Conservation (phyloP, 1,140 invertebrate genomes). For the Chironomus tepperi region DNA sequence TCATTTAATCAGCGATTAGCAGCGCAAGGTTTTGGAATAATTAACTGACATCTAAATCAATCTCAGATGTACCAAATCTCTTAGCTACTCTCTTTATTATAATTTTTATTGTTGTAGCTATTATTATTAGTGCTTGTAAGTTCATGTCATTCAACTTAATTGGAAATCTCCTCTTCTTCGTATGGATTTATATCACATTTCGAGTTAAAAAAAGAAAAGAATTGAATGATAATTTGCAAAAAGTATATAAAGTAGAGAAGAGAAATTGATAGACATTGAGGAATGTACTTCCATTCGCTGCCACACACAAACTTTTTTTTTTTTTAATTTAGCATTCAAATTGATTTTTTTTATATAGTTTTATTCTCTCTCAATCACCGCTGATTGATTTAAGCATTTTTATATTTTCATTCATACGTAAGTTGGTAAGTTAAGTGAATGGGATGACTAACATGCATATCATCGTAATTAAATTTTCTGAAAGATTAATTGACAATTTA, state of each 20-base stretch:
- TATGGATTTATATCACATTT: too few relatives aligned
- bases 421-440: too few relatives aligned
- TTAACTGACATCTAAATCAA: constrained; percentile 23
- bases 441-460: neutral
- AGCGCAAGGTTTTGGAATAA: constrained; percentile 7
- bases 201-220: neutral
- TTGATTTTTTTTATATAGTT: neutral
- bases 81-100: neutral
- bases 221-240: constrained; percentile 14
- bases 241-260: neutral
- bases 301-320: neutral
- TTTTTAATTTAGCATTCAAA: neutral
- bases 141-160: constrained; percentile 14
- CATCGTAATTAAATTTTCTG: neutral
- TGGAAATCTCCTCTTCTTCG: constrained; percentile 3
- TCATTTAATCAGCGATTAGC: neutral
- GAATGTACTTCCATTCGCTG: constrained; percentile 5
- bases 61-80: neutral
- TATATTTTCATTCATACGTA: constrained; percentile 4
- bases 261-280: constrained; percentile 8
- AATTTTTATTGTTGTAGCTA: neutral
- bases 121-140: neutral
- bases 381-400: constrained; percentile 14
- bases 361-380: neutral
- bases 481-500: neutral